Evolutionary conservation across 2,888 invertebrate genomes (phyloP), one percentile per base, ranked within the genome.

Genomic region (Horisme vitalbata): DNA sequence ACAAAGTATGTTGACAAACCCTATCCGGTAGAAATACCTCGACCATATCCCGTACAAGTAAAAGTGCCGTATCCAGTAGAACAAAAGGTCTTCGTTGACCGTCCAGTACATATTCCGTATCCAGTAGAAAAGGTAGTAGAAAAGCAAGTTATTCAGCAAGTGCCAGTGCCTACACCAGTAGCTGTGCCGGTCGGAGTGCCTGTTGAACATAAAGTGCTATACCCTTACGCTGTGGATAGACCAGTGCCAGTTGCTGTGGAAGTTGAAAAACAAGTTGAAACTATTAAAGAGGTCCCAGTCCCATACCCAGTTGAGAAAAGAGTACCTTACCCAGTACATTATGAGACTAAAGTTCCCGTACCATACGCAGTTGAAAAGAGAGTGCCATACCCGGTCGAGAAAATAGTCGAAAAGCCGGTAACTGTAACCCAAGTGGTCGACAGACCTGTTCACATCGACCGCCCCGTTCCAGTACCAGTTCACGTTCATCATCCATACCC

Each of bases 1-100:
- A 86, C 89, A 1, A 81, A 72, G 59, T 84, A 86, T 48, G 81
- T 92, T 0, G 91, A 94, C 52, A 92, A 93, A 46, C 91, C 91
- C 0, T 89, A 92, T 50, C 91, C 92, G 0, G 91, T 92, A 7
- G 90, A 91, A 28, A 87, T 87, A 1, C 68, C 74, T 3, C 68
- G 74, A 18, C 91, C 91, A 5, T 88, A 92, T 41, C 91, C 92
- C 0, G 91, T 92, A 8, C 90, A 91, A 39, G 88, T 87, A 3
- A 77, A 86, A 55, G 82, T 90, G 0, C 90, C 90, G 4, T 89
- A 86, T 61, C 88, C 90, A 0, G 81, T 91, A 3, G 83, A 90
- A 59, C 85, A 86, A 33, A 84, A 86, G 44, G 83, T 92, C 0
- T 91, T 90, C 47, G 82, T 92, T 6, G 91, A 81, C 57, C 64